These are phyloP conservation scores for Pluvialis apricaria DNA, from an alignment of 2,113 vertebrate genomes.

Conservation along the genomic window DNA sequence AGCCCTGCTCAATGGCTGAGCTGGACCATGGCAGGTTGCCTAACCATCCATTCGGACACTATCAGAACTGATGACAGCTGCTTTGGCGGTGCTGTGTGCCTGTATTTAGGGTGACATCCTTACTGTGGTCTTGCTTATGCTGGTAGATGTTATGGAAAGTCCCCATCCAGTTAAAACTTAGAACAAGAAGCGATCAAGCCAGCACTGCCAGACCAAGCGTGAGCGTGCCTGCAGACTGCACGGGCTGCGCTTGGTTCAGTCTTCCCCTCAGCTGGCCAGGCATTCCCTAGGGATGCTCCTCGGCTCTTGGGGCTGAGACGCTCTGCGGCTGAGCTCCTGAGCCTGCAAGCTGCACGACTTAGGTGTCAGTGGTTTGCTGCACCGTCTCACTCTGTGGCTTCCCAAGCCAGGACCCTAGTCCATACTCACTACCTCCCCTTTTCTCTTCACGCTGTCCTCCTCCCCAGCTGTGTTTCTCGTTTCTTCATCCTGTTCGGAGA, in stretches of 20 bases:
- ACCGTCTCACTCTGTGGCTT: not conserved
- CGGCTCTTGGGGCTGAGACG: not conserved
- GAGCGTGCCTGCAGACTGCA: rapidly evolving
- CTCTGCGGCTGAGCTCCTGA: not conserved
- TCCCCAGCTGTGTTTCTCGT: not conserved
- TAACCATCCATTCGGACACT: not conserved
- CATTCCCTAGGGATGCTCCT: not conserved
- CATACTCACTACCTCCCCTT: not conserved
- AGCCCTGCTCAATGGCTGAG: rapidly evolving
- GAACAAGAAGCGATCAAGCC: not conserved
- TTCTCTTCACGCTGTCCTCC: not conserved
- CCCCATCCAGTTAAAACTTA: not conserved
- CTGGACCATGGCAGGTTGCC: rapidly evolving
- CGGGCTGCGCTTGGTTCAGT: not conserved
- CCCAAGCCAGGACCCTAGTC: not conserved
- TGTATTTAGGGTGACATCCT: not conserved
- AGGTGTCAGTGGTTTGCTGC: not conserved
- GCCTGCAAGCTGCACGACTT: not conserved
- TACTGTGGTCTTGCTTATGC: not conserved
- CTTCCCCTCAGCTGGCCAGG: not conserved
- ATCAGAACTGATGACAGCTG: not conserved
- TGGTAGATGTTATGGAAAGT: not conserved
- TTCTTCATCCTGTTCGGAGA: not conserved
- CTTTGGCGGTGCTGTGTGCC: not conserved
- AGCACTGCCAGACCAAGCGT: not conserved